phyloP scores from a whole-genome alignment of 2,113 vertebrate species.

The Tamias sibiricus region DNA sequence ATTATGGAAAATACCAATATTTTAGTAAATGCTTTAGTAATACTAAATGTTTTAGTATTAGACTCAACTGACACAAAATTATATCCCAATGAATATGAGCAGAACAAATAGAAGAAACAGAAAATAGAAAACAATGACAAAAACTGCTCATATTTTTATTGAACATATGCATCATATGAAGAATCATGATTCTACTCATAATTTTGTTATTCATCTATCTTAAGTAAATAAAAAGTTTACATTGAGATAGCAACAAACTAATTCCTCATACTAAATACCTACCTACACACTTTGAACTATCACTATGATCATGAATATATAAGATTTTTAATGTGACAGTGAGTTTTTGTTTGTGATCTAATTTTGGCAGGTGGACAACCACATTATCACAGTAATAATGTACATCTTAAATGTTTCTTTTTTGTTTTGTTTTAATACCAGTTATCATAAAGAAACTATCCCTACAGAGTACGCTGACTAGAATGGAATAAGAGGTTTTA shows the following conservation, averaged over 20 bases:
- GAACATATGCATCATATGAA: neutral
- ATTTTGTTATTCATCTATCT: neutral
- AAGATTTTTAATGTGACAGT: neutral
- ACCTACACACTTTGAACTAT: neutral
- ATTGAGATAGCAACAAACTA: neutral
- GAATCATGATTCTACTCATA: neutral
- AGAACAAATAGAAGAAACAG: neutral
- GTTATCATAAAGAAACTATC: neutral
- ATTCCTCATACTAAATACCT: neutral
- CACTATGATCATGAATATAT: neutral
- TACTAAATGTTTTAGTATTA: neutral
- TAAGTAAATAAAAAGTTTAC: slow-evolving; percentile 10
- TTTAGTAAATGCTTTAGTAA: too few relatives aligned
- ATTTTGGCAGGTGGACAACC: neutral
- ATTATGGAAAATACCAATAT: neutral
- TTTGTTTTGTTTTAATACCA: neutral
- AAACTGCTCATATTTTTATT: neutral
- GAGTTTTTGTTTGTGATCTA: neutral
- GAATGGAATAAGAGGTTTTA: neutral
- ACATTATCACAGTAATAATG: neutral
- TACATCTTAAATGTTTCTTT: neutral
- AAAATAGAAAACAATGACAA: neutral
- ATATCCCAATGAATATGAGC: neutral
- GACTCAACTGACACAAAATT: neutral
- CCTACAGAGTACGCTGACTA: neutral